Evolutionary conservation across 2,113 vertebrate genomes (phyloP).

Genomic region (Mesitornis unicolor): DNA sequence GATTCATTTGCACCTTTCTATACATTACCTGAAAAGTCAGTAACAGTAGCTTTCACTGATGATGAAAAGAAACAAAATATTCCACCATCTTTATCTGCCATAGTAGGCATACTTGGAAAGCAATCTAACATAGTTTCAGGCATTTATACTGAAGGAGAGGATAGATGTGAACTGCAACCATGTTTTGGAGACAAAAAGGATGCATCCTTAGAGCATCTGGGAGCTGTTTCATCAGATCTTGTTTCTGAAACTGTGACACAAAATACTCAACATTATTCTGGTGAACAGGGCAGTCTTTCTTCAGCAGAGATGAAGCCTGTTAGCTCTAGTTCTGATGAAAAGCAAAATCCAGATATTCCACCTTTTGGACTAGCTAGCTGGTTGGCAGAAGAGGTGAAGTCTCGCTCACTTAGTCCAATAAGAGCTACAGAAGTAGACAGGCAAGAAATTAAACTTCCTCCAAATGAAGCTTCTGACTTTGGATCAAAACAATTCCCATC

Average conservation of each 20-base stretch:
- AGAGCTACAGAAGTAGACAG: neutral
- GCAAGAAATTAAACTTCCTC: neutral
- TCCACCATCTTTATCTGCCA: neutral
- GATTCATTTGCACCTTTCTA: neutral
- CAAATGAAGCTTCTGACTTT: neutral
- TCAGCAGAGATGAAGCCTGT: neutral
- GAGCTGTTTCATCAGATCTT: neutral
- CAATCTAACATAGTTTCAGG: neutral
- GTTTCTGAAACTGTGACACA: neutral
- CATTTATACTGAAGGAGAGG: neutral
- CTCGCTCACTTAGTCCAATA: neutral
- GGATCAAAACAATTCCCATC: conserved; percentile 6
- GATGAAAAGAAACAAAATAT: conserved; percentile 40
- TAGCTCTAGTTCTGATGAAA: neutral
- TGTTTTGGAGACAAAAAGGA: neutral
- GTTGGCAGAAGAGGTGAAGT: conserved; percentile 26
- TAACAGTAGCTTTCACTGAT: neutral
- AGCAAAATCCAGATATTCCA: neutral
- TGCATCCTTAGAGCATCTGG: neutral
- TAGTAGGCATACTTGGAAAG: neutral
- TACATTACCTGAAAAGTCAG: neutral
- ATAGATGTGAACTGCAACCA: neutral
- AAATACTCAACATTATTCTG: neutral
- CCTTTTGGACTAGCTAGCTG: neutral
- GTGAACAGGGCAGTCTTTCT: neutral